Evolutionary conservation across 2,113 vertebrate species (phyloP).

Genomic region (Fukomys damarensis): DNA sequence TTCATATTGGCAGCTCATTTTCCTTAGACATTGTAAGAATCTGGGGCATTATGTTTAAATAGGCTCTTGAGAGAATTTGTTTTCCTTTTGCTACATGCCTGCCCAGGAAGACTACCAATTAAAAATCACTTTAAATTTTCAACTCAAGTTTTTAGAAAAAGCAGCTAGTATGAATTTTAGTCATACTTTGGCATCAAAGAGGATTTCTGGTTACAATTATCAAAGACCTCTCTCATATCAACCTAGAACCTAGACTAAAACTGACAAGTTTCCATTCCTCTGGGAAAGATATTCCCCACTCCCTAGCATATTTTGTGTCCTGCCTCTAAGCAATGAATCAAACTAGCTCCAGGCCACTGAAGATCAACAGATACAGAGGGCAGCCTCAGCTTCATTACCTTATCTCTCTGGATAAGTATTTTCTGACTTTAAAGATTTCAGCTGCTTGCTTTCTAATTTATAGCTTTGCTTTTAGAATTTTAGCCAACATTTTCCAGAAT

Average conservation of each 20-base stretch:
- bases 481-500: background rate
- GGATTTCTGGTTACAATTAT: background rate
- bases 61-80: background rate
- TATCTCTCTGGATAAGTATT: background rate
- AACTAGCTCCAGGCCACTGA: background rate
- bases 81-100: background rate
- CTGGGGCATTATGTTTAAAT: slow-evolving; percentile 11
- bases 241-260: background rate
- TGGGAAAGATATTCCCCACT: background rate
- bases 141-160: background rate
- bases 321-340: background rate
- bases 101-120: background rate
- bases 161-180: background rate
- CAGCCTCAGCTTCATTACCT: background rate
- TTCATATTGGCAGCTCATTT: background rate
- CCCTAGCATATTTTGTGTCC: background rate
- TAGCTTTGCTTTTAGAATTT: background rate
- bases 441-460: background rate
- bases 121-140: background rate
- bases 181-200: background rate
- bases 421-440: slow-evolving; percentile 21
- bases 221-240: background rate
- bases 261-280: background rate
- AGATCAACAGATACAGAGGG: background rate
- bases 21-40: slow-evolving; percentile 4